Percentiles rank a stretch among this genome's conserved stretches.
phyloP scores from a whole-genome alignment of 2,113 vertebrate species.

The Thalassarche chlororhynchos region DNA sequence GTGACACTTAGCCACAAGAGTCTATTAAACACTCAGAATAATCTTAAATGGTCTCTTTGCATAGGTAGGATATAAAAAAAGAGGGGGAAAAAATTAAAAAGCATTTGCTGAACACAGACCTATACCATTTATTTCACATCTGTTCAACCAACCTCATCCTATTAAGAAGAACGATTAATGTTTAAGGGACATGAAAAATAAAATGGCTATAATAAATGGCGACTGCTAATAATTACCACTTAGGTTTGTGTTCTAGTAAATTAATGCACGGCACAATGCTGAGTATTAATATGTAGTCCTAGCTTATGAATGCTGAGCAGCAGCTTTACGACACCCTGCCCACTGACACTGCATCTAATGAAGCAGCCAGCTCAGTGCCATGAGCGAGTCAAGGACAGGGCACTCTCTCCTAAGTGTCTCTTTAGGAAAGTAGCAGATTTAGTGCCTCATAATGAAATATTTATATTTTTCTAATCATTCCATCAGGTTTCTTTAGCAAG shows the following conservation, averaged over 20 bases:
- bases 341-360: accelerated
- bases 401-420: background rate
- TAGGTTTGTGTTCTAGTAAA: background rate
- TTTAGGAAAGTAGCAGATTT: background rate
- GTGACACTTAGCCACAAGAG: background rate
- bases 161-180: background rate
- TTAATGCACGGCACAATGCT: background rate
- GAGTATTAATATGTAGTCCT: accelerated
- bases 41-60: background rate
- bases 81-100: background rate
- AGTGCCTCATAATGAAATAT: background rate
- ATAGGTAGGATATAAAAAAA: background rate
- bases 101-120: background rate
- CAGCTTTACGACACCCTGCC: background rate
- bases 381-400: background rate
- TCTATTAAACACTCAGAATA: background rate
- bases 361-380: background rate
- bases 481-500: background rate
- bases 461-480: background rate
- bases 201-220: background rate
- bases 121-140: background rate
- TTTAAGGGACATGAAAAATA: background rate
- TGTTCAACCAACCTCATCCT: background rate
- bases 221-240: background rate
- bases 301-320: background rate